A percentile compares a stretch with the other conserved stretches of the same genome.
These are phyloP conservation scores for Acrocephalus kingi DNA, from an alignment of 2,113 vertebrate genomes.

Conservation along the genomic window DNA sequence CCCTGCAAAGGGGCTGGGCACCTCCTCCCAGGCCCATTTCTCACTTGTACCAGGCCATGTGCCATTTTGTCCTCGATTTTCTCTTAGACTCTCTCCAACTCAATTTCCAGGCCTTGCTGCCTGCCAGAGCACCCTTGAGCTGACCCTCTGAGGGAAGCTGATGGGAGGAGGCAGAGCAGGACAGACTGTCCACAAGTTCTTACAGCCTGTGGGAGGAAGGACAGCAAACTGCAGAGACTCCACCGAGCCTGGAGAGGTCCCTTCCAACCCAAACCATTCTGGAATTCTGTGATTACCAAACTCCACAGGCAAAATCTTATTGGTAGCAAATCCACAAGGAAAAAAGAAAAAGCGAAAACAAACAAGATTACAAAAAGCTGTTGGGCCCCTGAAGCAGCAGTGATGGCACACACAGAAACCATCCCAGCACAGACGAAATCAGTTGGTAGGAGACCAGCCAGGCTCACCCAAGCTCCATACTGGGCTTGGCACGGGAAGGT, in stretches of 20 bases:
- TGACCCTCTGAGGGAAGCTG: not conserved
- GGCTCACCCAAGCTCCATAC: not conserved
- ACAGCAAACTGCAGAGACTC: not conserved
- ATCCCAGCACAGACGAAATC: not conserved
- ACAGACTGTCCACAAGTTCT: not conserved
- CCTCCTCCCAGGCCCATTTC: not conserved
- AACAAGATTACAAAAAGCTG: not conserved
- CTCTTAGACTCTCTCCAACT: not conserved
- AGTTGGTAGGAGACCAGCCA: not conserved
- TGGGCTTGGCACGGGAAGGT: not conserved
- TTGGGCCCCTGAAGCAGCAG: not conserved
- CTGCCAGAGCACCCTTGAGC: not conserved
- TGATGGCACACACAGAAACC: not conserved
- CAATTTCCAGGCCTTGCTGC: accelerated
- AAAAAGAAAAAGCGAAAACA: too few species aligned
- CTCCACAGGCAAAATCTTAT: not conserved
- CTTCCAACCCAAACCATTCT: not conserved
- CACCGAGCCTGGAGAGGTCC: not conserved
- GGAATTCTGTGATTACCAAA: not conserved
- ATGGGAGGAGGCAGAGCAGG: not conserved
- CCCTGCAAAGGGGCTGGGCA: not conserved
- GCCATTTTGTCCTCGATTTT: not conserved
- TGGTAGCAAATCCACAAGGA: not conserved
- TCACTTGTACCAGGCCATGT: accelerated
- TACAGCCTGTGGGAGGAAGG: accelerated